Base-by-base conservation (phyloP, 2,113 vertebrate genomes). In the Laticauda colubrina region DNA sequence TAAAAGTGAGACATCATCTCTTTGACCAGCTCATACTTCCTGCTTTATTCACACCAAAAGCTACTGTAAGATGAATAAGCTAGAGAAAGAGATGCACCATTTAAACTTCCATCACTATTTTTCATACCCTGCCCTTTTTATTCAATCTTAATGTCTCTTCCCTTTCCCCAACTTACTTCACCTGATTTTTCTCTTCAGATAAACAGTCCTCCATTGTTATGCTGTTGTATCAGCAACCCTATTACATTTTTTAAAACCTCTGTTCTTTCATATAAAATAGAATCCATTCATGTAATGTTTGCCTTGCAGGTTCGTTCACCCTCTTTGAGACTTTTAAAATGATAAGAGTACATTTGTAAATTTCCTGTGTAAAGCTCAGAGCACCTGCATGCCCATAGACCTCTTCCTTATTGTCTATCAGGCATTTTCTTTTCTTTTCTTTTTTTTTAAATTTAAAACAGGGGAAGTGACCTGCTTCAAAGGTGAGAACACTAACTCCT, bases 91-190 rank as follows among this genome's bases (percentile, higher is more conserved):
- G 95, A 94, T 93, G 94, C 94, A 3, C 94, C 95, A 6, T 93
- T 96, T 95, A 96, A 97, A 96, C 96, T 96, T 96, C 93, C 96
- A 95, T 96, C 56, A 8, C 95, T 94, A 45, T 95, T 96, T 96
- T 96, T 95, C 95, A 96, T 94, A 92, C 95, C 94, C 87, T 90
- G 94, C 96, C 85, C 95, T 94, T 97, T 96, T 97, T 96, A 96
- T 96, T 96, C 95, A 95, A 96, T 96, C 96, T 97, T 0, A 96
- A 91, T 18, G 10, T 91, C 91, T 93, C 95, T 95, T 94, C 93
- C 89, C 92, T 90, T 29, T 45, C 24, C 43, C 88, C 4, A 23
- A 18, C 20, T 85, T 94, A 85, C 75, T 81, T 96, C 0, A 2
- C 89, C 94, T 61, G n/a, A 91, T 39, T 94, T 75, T 64, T 0